Conservation (phyloP, 2,888 invertebrate genomes). For the Watsonalla cultraria region DNA sequence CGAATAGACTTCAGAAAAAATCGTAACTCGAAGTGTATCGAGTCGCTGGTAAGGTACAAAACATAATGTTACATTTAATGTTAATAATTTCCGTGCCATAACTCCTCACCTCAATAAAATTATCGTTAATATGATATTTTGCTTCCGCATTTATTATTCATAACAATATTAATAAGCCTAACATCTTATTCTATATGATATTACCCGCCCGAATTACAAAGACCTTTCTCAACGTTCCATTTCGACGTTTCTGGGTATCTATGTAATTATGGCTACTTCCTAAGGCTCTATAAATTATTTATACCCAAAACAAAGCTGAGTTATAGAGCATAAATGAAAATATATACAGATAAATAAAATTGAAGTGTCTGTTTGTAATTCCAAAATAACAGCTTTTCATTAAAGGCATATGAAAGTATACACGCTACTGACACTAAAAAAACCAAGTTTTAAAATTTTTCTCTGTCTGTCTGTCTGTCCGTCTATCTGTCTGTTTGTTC, state of each 20-base stretch:
- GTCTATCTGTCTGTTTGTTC: too few relatives aligned
- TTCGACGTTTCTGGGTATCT: background rate
- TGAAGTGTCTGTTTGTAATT: too few relatives aligned
- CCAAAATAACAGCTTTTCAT: too few relatives aligned
- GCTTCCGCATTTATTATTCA: background rate
- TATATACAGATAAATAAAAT: constrained; percentile 25
- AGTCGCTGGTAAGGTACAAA: too few relatives aligned
- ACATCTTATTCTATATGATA: background rate
- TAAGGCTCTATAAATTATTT: constrained; percentile 26
- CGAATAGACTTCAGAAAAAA: too few relatives aligned
- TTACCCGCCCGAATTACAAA: background rate
- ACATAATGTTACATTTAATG: too few relatives aligned
- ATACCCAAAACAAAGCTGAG: constrained; percentile 27
- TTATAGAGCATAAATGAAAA: constrained; percentile 33
- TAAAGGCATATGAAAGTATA: too few relatives aligned
- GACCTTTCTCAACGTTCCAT: background rate
- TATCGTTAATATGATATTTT: background rate
- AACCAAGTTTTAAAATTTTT: too few relatives aligned
- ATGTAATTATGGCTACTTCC: constrained; percentile 10
- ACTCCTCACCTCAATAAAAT: background rate
- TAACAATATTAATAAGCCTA: background rate
- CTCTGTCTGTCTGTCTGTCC: too few relatives aligned
- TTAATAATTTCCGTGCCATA: background rate
- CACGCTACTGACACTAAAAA: too few relatives aligned
- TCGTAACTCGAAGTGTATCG: too few relatives aligned